Base-by-base conservation (phyloP, 2,888 invertebrate species). In the Gastracanthus pulcherrimus region DNA sequence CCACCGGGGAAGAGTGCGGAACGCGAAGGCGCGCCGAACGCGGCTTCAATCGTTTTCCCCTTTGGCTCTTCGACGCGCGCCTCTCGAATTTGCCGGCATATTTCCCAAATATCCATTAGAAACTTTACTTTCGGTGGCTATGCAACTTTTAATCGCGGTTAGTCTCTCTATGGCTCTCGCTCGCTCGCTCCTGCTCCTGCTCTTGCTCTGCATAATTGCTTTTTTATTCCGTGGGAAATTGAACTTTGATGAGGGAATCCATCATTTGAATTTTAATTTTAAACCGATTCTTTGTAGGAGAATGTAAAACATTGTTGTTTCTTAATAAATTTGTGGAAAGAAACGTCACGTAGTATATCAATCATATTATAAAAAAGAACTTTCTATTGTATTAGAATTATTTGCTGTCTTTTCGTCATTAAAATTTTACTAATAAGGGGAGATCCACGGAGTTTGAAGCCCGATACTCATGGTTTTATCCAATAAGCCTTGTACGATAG, bases 31-130 rank as follows among this genome's bases (percentile, higher is more conserved):
- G 38, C 19, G 36, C n/a, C n/a, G n/a, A n/a, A n/a, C n/a, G 80
- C 82, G 84, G 84, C 82, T 82, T 83, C 80, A 82, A 80, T 67
- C 84, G 81, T 85, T 85, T 85, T 82, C 76, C 86, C 84, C 84
- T 83, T 82, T 64, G 51, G 62, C 34, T 69, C 75, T 45, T 66
- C 38, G 67, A 77, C 60, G 34, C 36, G 31, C n/a, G 38, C 11
- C n/a, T 31, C 55, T 75, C 71, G 51, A 71, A 75, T 75, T 80
- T 74, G 48, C 67, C 51, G 45, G 62, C 75, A 69, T 80, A 75
- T 80, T 75, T 75, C 29, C 69, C 60, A 75, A 80, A 80, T 75
- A 75, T 80, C 74, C 80, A 62, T 69, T 60, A 38, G 60, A 45
- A 75, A 75, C 69, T 75, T 80, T 80, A 58, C 69, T 75, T 48